A percentile compares a stretch with the other conserved stretches of the same genome.
Evolutionary conservation across 2,888 invertebrate genomes (phyloP).

Genomic region (Lithodes maja): DNA sequence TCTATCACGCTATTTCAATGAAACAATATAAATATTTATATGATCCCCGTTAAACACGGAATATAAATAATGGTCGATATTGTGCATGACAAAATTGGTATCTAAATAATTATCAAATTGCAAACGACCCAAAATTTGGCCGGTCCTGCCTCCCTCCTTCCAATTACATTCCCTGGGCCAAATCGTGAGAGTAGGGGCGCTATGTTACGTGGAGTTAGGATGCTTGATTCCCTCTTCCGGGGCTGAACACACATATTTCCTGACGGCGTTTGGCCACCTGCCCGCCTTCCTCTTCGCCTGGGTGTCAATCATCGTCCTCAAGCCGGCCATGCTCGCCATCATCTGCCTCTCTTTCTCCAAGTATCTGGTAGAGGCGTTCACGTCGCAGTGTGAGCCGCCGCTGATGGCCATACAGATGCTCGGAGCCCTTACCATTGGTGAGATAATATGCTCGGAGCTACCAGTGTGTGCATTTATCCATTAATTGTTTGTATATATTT

Average conservation of each 20-base stretch:
- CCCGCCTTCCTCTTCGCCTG: slow-evolving; percentile 95
- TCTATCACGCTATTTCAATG: too few relatives aligned
- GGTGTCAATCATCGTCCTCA: slow-evolving; percentile 93
- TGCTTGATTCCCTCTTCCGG: slow-evolving; percentile 97
- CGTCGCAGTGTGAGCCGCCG: slow-evolving; percentile 89
- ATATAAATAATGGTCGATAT: too few relatives aligned
- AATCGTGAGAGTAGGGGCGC: slow-evolving; percentile 81
- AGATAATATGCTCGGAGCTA: neutral
- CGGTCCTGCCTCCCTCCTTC: too few relatives aligned
- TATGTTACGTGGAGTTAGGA: slow-evolving; percentile 95
- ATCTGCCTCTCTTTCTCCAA: slow-evolving; percentile 95
- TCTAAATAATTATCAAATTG: too few relatives aligned
- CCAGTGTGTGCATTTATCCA: neutral
- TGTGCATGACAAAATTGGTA: too few relatives aligned
- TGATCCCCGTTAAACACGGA: too few relatives aligned
- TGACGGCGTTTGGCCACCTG: slow-evolving; percentile 94
- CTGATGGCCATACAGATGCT: slow-evolving; percentile 89
- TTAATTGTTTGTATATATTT: neutral
- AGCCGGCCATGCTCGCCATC: slow-evolving; percentile 95
- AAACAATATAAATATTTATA: too few relatives aligned
- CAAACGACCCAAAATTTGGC: too few relatives aligned
- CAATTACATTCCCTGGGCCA: too few relatives aligned
- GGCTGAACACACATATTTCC: slow-evolving; percentile 96
- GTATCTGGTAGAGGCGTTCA: slow-evolving; percentile 93
- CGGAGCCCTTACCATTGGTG: slow-evolving; percentile 89